Base-by-base conservation (phyloP, 2,888 invertebrate genomes). In the Patella ulyssiponensis region DNA sequence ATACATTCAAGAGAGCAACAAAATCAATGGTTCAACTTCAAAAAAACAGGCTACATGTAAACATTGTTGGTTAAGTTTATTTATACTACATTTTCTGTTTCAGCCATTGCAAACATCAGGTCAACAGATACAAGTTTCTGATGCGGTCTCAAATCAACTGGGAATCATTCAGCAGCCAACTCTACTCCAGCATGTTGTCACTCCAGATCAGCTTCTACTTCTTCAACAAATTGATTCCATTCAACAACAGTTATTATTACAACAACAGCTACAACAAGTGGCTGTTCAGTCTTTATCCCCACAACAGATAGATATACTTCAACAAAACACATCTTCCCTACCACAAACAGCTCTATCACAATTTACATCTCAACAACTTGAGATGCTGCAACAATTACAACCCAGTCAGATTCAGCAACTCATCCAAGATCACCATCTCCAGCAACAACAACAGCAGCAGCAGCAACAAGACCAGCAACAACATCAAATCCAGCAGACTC, bases 121-220 rank as follows among this genome's bases (percentile, higher is more conserved):
- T 44, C 44, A 44, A 44, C 44, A 44, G 44, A 44, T 44, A 44
- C 44, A 44, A 9, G 9, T 44, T 44, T 44, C 44, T 44, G 44
- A 44, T 44, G 44, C 44, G 9, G 44, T 44, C 44, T 44, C 44
- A 44, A 44, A 44, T 44, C 44, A 58, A 12, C 58, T 20, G 51
- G 44, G n/a, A 69, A 69, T 15, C 70, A 75, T 69, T 52, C 69
- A 72, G 7, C 58, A 73, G 33, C 27, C 78, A 73, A 73, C 78
- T 71, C 93, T 94, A 86, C 90, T 70, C 91, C 91, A 52, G 91
- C 90, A 69, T 64, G 64, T 20, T 64, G 64, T 64, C 14, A 64
- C 89, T 86, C 87, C 86, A 90, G 91, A 78, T 93, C 89, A 82
- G 92, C 92, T 69, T 91, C 92, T 74, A 91, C 79, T 75, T 71